These are phyloP conservation scores for Pelecanus crispus DNA, from an alignment of 2,113 vertebrate genomes.

Conservation along the genomic window DNA sequence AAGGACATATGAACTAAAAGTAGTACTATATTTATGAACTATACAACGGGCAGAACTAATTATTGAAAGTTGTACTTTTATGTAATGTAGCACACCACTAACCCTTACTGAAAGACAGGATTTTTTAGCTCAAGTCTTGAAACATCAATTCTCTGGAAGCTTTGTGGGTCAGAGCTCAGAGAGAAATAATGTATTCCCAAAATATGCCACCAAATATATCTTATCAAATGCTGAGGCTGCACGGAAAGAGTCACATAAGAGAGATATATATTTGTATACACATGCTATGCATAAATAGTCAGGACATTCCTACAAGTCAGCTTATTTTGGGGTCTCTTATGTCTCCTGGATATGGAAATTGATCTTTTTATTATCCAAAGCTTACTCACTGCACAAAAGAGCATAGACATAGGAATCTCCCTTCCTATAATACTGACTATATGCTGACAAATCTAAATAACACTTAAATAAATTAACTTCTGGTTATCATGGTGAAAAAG, in stretches of 20 bases:
- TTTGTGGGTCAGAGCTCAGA: not conserved
- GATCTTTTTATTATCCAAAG: not conserved
- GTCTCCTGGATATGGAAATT: not conserved
- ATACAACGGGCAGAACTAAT: not conserved
- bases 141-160: not conserved
- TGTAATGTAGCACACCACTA: not conserved
- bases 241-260: not conserved
- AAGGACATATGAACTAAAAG: not conserved
- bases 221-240: not conserved
- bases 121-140: not conserved
- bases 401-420: not conserved
- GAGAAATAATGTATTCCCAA: not conserved
- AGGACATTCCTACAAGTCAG: not conserved
- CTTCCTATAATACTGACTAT: not conserved
- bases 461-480: not conserved
- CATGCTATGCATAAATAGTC: accelerated
- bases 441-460: not conserved
- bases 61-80: not conserved
- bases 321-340: not conserved
- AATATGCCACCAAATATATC: not conserved
- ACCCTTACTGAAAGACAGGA: not conserved
- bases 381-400: not conserved
- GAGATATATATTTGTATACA: not conserved
- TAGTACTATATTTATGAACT: not conserved
- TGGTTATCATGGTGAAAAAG: not conserved